Conservation (phyloP, 2,888 invertebrate species). For the Drosophila kanekoi region DNA sequence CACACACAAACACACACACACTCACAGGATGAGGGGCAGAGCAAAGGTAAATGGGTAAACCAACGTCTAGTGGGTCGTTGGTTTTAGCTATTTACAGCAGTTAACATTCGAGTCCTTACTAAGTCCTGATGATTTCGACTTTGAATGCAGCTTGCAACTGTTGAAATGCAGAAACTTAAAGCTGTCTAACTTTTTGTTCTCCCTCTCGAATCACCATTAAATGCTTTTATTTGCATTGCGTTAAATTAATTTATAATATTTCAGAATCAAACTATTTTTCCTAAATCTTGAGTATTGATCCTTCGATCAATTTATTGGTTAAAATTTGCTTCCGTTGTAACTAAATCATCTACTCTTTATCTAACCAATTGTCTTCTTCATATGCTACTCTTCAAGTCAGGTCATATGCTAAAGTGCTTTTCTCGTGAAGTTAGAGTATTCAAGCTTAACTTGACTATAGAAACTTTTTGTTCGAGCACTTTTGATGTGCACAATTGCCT, state of each 20-base stretch:
- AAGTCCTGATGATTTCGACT: constrained; percentile 12
- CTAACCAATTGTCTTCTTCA: not conserved
- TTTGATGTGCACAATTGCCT: constrained; percentile 22
- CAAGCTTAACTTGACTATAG: not conserved
- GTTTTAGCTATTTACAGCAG: constrained; percentile 39
- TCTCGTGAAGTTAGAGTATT: constrained; percentile 15
- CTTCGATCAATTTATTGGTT: no score
- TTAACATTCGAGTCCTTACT: constrained; percentile 13
- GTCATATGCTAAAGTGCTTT: no score
- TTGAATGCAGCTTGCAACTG: constrained; percentile 15
- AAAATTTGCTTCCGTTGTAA: no score
- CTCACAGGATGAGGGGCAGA: not conserved
- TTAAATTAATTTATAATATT: no score
- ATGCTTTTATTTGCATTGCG: no score
- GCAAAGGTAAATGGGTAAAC: constrained; percentile 44
- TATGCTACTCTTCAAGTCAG: not conserved
- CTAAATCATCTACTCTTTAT: no score
- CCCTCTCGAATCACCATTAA: not conserved
- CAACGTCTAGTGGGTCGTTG: constrained; percentile 35
- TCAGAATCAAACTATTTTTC: not conserved
- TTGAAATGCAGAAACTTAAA: constrained; percentile 11
- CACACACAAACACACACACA: constrained; percentile 12
- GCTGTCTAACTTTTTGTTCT: not conserved
- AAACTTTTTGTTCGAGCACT: not conserved
- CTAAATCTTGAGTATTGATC: no score